Conservation (phyloP, 2,113 vertebrate genomes). For the Nycticryphes semicollaris region DNA sequence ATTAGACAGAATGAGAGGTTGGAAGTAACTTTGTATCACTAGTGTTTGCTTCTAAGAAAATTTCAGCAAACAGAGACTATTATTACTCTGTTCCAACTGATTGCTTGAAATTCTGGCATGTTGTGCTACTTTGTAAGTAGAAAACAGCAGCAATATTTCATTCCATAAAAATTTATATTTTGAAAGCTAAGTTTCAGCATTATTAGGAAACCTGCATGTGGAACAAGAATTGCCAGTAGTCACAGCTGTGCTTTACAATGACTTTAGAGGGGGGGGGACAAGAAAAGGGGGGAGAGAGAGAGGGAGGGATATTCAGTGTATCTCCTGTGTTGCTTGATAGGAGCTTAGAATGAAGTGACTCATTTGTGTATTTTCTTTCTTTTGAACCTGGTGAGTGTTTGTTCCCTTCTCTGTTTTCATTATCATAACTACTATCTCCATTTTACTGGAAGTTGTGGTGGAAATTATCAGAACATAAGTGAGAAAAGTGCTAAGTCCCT, state of each 20-base stretch:
- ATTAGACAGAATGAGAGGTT: neutral
- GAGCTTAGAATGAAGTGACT: neutral
- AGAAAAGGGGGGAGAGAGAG: too few species aligned
- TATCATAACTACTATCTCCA: neutral
- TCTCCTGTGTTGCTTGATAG: neutral
- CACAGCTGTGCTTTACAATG: neutral
- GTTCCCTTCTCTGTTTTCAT: neutral
- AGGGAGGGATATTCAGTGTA: neutral
- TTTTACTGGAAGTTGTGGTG: neutral
- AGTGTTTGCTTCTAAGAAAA: neutral
- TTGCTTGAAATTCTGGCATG: neutral
- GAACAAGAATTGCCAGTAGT: neutral
- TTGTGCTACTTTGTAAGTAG: neutral
- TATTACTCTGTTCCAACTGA: neutral
- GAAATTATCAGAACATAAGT: neutral
- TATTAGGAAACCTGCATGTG: neutral
- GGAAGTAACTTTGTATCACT: neutral
- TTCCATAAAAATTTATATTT: neutral
- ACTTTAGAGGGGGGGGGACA: neutral
- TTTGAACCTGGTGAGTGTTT: neutral
- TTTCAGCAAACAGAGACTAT: neutral
- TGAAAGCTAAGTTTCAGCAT: neutral
- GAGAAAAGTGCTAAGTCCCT: neutral
- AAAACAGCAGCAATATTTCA: neutral
- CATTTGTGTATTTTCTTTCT: neutral